phyloP scores from a whole-genome alignment of 2,797 vertebrate species.

The Pogoniulus pusillus region DNA sequence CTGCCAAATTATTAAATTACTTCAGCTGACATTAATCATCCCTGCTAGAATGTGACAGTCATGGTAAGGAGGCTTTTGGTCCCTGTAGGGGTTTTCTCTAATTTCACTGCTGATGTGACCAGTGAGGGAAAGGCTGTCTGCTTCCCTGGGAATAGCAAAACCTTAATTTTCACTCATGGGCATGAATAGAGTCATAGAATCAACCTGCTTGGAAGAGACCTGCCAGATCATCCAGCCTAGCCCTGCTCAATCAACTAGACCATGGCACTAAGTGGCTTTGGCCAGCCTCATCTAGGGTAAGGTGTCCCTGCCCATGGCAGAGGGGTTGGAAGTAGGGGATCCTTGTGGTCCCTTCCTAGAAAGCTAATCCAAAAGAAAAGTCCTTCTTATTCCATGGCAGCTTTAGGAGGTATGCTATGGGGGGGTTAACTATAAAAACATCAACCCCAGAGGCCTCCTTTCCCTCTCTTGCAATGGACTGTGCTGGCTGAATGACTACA shows the following conservation, averaged over 20 bases:
- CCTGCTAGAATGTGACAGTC: conserved; percentile 15
- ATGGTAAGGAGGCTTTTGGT: conserved; percentile 21
- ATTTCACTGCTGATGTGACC: background rate
- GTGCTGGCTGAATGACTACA: background rate
- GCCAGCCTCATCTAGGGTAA: no score
- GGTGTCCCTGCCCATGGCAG: no score
- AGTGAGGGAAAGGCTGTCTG: background rate
- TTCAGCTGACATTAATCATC: conserved; percentile 47
- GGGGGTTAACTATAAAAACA: background rate
- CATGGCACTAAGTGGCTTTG: no score
- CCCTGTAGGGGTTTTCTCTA: background rate
- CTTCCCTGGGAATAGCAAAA: background rate
- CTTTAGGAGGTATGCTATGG: background rate
- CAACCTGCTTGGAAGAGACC: no score
- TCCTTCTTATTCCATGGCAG: background rate
- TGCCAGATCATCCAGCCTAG: no score
- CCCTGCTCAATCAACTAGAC: no score
- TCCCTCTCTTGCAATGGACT: background rate
- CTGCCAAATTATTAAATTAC: conserved; percentile 41
- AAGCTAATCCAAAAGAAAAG: background rate
- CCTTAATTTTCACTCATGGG: background rate
- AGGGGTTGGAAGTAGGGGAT: no score
- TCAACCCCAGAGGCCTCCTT: background rate
- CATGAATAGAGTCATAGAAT: no score
- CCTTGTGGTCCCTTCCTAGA: no score